Base-by-base conservation (phyloP, 2,113 vertebrate genomes). In the Myrmophylax atrothorax region DNA sequence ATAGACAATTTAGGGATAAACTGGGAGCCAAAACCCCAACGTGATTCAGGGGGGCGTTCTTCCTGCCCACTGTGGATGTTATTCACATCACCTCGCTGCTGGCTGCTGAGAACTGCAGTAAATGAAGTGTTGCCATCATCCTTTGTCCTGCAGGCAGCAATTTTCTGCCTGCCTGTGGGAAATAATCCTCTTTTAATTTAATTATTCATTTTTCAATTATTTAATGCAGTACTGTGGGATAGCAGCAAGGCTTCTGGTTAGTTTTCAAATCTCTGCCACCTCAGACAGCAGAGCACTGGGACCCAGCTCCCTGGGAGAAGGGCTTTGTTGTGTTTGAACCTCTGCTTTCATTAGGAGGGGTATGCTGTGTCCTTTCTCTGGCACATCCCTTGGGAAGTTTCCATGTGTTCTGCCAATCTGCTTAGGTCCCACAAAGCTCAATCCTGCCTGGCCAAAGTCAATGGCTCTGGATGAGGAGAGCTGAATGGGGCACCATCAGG, bases 151-250 rank as follows among this genome's bases (percentile, higher is more conserved):
- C 62, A 91, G 91, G 87, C 89, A 87, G 84, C 90, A 79, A 90
- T 97, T 92, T 97, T 94, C 81, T 96, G 69, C 88, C 94, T 93
- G 87, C 89, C 89, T 94, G 89, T 81, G 84, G 92, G 92, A 96
- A 94, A 94, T 95, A 96, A 95, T 96, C 93, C 95, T 96, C 68
- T 93, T 96, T 95, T 96, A 95, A 97, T 96, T 95, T 95, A 97
- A 97, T 97, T 97, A 96, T 96, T 97, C 81, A 79, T 87, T 94
- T 96, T 97, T 89, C 86, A 93, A 74, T 96, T 94, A 91, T 96
- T 97, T 91, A 96, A 92, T 89, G 74, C 66, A 58, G 37, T 79
- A 78, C 58, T 91, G 76, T 29, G 66, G 89, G 85, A 77, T 46
- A 66, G 47, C 47, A 84, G 69, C 50, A 80, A 90, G 56, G 67